Base-by-base conservation (phyloP, 2,888 invertebrate species). In the Orthonychiurus folsomi region DNA sequence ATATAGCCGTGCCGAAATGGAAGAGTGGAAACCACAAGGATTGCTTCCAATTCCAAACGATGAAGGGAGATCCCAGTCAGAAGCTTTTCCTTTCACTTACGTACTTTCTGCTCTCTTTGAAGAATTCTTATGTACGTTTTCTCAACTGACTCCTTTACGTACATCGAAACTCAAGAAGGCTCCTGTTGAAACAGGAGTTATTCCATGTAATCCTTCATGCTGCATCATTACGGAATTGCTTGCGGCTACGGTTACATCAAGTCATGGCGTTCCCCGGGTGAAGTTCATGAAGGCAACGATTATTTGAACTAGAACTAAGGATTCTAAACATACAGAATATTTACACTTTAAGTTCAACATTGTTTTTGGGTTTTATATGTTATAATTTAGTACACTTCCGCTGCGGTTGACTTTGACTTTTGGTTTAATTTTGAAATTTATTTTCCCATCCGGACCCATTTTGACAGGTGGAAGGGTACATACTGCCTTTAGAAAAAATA, bases 1-100 rank as follows among this genome's bases (percentile, higher is more conserved):
- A n/a, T n/a, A n/a, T n/a, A n/a, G 37, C 37, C 37, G 5, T 37
- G 37, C 37, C 37, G 52, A 52, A 52, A 52, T 12, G 52, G 52
- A 47, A 52, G 52, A 52, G 52, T 37, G 37, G 15, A 37, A 37
- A 37, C 37, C 37, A 37, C 37, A 37, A 37, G 37, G 37, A 37
- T 37, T 37, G 37, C 37, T 15, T 37, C 37, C 5, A 37, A 37
- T 37, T 15, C 15, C 5, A 37, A 37, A 37, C 9, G 9, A 37
- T 37, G 37, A 15, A 37, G 15, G 37, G 37, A 37, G 15, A 37
- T 37, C 15, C 15, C 37, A 37, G 9, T 15, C 37, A 37, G 15
- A 37, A 37, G 37, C 5, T 37, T 37, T 37, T 37, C 37, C 15
- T 37, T 37, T 37, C 37, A 37, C 37, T 37, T 37, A 37, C 37